Evolutionary conservation across 1,140 invertebrate species (phyloP).

Genomic region (Plectus sambesii): DNA sequence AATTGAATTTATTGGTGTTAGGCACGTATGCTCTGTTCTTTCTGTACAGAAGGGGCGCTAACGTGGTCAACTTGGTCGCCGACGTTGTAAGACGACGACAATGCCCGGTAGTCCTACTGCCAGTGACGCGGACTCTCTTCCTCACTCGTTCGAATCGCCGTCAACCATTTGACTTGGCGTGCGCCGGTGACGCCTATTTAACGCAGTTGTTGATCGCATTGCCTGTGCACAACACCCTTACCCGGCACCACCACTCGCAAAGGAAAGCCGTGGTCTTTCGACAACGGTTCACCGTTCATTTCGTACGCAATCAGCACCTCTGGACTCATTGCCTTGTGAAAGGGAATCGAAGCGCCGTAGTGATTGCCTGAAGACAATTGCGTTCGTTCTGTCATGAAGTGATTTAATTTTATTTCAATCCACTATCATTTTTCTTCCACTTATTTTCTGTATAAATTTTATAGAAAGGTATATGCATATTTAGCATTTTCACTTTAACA

Average conservation of each 20-base stretch:
- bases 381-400: constrained; percentile 10
- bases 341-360: constrained; percentile 82
- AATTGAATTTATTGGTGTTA: no score
- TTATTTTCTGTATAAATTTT: no score
- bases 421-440: no score
- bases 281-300: constrained; percentile 80
- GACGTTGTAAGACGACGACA: constrained; percentile 75
- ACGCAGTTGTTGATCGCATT: no score
- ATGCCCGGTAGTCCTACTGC: constrained; percentile 85
- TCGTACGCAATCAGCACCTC: constrained; percentile 79
- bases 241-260: constrained; percentile 80
- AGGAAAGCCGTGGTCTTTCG: constrained; percentile 82
- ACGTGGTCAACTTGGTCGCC: no score
- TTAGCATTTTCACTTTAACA: no score
- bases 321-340: constrained; percentile 67
- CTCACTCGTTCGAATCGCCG: constrained; percentile 63
- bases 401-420: no score
- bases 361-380: constrained; percentile 54
- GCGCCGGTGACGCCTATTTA: constrained; percentile 51
- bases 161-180: constrained; percentile 55
- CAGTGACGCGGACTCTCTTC: constrained; percentile 82
- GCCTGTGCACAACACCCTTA: constrained; percentile 23
- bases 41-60: no score
- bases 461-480: no score
- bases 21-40: no score